Base-by-base conservation (phyloP, 2,888 invertebrate species). In the Perizoma flavofasciatum region DNA sequence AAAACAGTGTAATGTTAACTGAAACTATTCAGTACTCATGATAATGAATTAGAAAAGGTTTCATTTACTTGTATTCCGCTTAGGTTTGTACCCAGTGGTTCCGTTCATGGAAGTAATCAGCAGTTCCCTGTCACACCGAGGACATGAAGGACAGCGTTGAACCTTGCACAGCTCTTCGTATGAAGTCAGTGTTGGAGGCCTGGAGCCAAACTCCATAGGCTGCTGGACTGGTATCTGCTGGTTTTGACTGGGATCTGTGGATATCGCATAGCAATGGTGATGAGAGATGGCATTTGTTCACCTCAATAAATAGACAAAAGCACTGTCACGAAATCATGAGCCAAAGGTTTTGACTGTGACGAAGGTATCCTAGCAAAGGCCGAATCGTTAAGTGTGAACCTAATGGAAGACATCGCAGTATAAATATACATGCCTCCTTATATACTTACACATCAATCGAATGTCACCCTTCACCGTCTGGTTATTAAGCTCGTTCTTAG, bases 401-500 rank as follows among this genome's bases (percentile, higher is more conserved):
- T 22, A 22, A 22, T 22, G 3, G 22, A 3, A 22, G 22, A 22
- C 22, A 22, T n/a, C n/a, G n/a, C n/a, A n/a, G n/a, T n/a, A n/a
- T 22, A 22, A 22, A 22, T 22, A 22, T 3, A 22, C 22, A 22
- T 22, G 22, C 22, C 22, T 22, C 22, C 22, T 22, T 22, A 22
- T 22, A 22, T 46, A 81, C 89, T 82, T 70, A 92, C 91, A 81
- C 66, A 72, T 72, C 60, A 91, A 72, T 4, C 71, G 66, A 71
- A 92, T 89, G 64, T 84, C 75, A 10, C 97, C 98, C 78, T 95
- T 95, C 0, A 97, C 96, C 0, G 95, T 94, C 66, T 96, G 96
- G 47, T 95, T 94, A 67, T 96, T 96, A 33, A 96, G 89, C 69
- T 96, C 96, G 78, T 98, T 98, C 81, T 97, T 97, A 58, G 95